A percentile compares a stretch with the other conserved stretches of the same genome.
phyloP scores from a whole-genome alignment of 2,797 vertebrate genomes.

The Rhinichthys osculus region DNA sequence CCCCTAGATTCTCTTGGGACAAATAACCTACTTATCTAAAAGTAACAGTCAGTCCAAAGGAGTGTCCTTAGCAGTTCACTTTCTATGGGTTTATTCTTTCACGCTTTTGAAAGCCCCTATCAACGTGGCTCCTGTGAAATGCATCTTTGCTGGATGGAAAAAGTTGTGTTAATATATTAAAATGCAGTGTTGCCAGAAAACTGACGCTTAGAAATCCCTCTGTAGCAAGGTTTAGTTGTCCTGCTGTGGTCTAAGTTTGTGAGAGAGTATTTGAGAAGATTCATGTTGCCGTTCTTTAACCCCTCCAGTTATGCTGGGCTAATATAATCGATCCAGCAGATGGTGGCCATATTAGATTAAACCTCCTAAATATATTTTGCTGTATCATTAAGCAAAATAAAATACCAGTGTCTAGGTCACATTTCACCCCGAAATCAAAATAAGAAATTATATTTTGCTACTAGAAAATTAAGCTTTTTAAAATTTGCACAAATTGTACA shows the following conservation, averaged over 20 bases:
- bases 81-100: constrained; percentile 51
- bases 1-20: constrained; percentile 60
- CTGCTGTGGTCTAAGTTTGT: constrained; percentile 33
- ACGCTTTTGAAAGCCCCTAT: constrained; percentile 48
- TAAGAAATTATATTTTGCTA: background rate
- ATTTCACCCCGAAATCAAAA: background rate
- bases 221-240: constrained; percentile 26
- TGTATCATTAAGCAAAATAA: background rate
- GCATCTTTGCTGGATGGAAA: constrained; percentile 43
- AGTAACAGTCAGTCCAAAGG: constrained; percentile 56
- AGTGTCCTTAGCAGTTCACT: constrained; percentile 44
- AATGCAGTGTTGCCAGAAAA: constrained; percentile 36
- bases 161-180: constrained; percentile 51
- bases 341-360: constrained; percentile 27
- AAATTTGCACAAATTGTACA: background rate
- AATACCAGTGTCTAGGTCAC: background rate
- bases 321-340: constrained; percentile 33
- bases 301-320: background rate
- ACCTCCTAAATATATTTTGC: constrained; percentile 16
- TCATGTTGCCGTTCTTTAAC: constrained; percentile 22
- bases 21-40: constrained; percentile 66
- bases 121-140: constrained; percentile 52
- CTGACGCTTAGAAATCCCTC: constrained; percentile 31
- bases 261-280: constrained; percentile 27
- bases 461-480: background rate